These are phyloP conservation scores for Bursaphelenchus mucronatus DNA, from an alignment of 1,140 invertebrate genomes.

Conservation along the genomic window DNA sequence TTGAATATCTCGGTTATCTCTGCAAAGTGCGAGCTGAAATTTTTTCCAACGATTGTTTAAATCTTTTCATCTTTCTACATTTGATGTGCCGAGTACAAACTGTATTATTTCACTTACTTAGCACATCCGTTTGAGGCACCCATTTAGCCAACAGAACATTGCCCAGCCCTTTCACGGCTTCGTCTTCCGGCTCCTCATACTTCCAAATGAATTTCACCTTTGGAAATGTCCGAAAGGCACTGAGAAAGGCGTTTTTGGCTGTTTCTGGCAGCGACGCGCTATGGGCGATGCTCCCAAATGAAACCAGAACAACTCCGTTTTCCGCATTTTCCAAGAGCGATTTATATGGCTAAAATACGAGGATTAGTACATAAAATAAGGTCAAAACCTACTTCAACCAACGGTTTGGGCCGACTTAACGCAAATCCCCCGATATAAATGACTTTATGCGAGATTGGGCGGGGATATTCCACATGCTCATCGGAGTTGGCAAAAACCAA, in stretches of 20 bases:
- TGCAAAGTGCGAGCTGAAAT: too few species aligned
- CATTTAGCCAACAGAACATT: constrained; percentile 40
- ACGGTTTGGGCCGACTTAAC: not conserved
- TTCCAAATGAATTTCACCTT: constrained; percentile 50
- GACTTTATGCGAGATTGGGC: constrained; percentile 40
- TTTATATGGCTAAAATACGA: too few species aligned
- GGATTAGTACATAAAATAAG: too few species aligned
- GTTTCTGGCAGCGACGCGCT: constrained; percentile 31
- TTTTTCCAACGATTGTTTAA: too few species aligned
- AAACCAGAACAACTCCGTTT: constrained; percentile 38
- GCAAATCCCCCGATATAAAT: constrained; percentile 46
- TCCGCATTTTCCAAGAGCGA: not conserved
- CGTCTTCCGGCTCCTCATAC: constrained; percentile 40
- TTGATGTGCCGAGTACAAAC: too few species aligned
- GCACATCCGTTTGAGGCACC: constrained; percentile 46
- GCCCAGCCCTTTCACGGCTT: constrained; percentile 18
- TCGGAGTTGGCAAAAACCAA: constrained; percentile 42
- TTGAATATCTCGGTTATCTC: too few species aligned
- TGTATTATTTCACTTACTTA: constrained; percentile 8
- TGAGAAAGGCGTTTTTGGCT: constrained; percentile 29
- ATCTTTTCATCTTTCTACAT: too few species aligned
- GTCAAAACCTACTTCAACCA: not conserved
- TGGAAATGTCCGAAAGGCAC: constrained; percentile 34
- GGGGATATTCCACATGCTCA: constrained; percentile 35
- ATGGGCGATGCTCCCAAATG: constrained; percentile 44